These are phyloP conservation scores for Phrynocephalus versicolor DNA, from an alignment of 2,113 vertebrate genomes.

Conservation along the genomic window DNA sequence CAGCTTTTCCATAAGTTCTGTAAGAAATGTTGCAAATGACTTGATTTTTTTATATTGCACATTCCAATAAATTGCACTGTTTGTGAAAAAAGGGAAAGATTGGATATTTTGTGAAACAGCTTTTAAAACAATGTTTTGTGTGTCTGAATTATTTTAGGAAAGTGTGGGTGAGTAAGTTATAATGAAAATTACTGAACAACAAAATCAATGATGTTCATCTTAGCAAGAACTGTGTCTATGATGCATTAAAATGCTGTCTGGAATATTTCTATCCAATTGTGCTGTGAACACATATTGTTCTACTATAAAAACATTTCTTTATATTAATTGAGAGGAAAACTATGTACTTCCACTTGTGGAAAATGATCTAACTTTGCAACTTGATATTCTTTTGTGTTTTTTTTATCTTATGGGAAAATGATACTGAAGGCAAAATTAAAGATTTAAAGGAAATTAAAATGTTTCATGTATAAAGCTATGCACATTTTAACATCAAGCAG, in stretches of 20 bases:
- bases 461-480: not conserved
- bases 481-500: not conserved
- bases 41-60: constrained; percentile 56
- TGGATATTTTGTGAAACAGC: constrained; percentile 67
- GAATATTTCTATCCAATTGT: constrained; percentile 49
- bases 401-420: constrained; percentile 35
- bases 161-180: constrained; percentile 8
- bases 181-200: constrained; percentile 29
- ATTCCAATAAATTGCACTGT: constrained; percentile 61
- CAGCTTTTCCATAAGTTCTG: constrained; percentile 71
- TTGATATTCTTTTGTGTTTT: constrained; percentile 14
- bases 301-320: constrained; percentile 42
- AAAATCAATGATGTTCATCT: constrained; percentile 25
- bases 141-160: constrained; percentile 44
- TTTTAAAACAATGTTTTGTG: constrained; percentile 50
- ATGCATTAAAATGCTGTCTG: constrained; percentile 22
- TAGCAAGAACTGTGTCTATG: not conserved
- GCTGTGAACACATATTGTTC: constrained; percentile 42
- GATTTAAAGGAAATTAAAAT: constrained; percentile 34
- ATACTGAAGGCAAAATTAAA: constrained; percentile 64
- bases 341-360: not conserved
- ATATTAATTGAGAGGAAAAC: constrained; percentile 25
- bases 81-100: constrained; percentile 63
- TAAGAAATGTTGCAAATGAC: constrained; percentile 22
- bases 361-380: constrained; percentile 24